Conservation (phyloP, 2,888 invertebrate species). For the Lasius platythorax region DNA sequence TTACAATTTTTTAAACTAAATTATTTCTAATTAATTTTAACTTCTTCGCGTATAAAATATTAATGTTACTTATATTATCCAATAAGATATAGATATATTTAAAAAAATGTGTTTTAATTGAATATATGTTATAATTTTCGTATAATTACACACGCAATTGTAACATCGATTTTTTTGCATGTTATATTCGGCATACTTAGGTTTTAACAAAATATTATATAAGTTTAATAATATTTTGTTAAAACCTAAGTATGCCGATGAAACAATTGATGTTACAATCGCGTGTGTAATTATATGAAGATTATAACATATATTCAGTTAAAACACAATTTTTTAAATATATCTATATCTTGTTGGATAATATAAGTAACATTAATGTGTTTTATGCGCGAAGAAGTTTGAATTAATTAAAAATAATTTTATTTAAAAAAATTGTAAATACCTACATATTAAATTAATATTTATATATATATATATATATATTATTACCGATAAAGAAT, state of each 20-base stretch:
- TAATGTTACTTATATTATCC: neutral
- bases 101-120: neutral
- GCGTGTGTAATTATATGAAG: too few species aligned
- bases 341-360: too few species aligned
- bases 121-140: constrained; percentile 1
- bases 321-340: neutral
- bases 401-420: too few species aligned
- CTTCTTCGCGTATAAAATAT: neutral
- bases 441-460: too few species aligned
- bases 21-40: neutral
- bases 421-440: too few species aligned
- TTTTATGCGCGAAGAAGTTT: too few species aligned
- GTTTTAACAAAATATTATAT: neutral
- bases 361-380: too few species aligned
- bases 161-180: neutral
- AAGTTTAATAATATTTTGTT: neutral
- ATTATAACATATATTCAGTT: too few species aligned
- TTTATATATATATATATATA: too few species aligned
- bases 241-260: too few species aligned
- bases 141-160: neutral
- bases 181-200: neutral
- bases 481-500: too few species aligned
- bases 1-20: constrained; percentile 2
- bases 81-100: neutral
- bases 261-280: too few species aligned